Evolutionary conservation across 2,797 vertebrate species (phyloP).

Genomic region (Coregonus sp.): DNA sequence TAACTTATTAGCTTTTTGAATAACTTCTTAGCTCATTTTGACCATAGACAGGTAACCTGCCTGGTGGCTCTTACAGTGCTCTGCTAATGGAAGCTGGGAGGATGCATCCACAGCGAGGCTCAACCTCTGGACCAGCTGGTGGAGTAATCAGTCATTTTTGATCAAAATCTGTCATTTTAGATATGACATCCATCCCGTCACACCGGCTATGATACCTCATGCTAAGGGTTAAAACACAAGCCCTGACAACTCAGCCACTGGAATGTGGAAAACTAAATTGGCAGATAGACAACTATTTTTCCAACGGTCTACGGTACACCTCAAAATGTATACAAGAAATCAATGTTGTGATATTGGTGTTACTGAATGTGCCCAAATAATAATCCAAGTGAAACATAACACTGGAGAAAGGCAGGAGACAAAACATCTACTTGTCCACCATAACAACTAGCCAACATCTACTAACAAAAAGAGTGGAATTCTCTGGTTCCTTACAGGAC

Average conservation of each 20-base stretch:
- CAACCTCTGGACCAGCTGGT: not conserved
- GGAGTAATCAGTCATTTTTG: not conserved
- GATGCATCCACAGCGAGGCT: not conserved
- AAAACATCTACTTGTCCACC: conserved; percentile 66
- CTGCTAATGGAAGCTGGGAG: not conserved
- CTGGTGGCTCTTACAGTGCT: not conserved
- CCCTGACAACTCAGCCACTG: not conserved
- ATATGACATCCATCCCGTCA: not conserved
- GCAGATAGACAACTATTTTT: not conserved
- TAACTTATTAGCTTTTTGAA: not conserved
- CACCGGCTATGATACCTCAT: not conserved
- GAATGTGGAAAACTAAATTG: not conserved
- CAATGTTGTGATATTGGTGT: not conserved
- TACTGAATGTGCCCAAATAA: conserved; percentile 64
- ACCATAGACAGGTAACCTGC: not conserved
- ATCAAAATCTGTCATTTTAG: not conserved
- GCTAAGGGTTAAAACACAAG: not conserved
- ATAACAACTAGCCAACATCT: conserved; percentile 68
- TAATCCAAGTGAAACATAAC: conserved; percentile 40
- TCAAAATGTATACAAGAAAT: not conserved
- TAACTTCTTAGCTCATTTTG: not conserved
- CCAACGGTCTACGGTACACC: not conserved
- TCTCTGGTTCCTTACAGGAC: conserved; percentile 46
- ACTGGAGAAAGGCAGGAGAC: conserved; percentile 48
- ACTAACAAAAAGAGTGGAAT: conserved; percentile 65